Conservation (phyloP, 2,113 vertebrate species). For the Myiopsitta monachus region DNA sequence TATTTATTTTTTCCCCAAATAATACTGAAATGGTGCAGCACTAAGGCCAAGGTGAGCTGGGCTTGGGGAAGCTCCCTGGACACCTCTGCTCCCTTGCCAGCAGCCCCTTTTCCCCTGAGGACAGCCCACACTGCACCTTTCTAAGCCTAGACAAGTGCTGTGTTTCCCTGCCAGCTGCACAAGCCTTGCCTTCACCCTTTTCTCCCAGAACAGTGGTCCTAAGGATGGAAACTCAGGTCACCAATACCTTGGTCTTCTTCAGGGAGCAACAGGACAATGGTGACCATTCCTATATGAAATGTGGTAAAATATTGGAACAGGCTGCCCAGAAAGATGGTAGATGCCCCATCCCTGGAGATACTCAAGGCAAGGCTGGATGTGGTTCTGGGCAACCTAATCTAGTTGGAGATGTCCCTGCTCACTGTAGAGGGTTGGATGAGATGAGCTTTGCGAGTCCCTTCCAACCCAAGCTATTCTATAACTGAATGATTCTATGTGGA, state of each 20-base stretch:
- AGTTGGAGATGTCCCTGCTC: neutral
- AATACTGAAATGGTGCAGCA: neutral
- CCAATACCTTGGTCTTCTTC: neutral
- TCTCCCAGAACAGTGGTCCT: neutral
- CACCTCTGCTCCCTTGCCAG: neutral
- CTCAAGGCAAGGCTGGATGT: neutral
- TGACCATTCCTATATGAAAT: neutral
- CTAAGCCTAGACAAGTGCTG: neutral
- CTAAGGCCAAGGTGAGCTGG: neutral
- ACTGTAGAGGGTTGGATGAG: neutral
- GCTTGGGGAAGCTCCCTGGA: neutral
- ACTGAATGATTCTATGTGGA: neutral
- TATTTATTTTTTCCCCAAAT: neutral
- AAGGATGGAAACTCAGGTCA: neutral
- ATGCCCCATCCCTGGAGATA: neutral
- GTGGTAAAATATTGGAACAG: neutral
- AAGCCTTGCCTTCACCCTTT: neutral
- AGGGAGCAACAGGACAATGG: neutral
- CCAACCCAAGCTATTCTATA: neutral
- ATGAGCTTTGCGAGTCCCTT: neutral
- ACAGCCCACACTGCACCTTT: neutral
- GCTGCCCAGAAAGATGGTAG: neutral
- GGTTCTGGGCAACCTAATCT: neutral
- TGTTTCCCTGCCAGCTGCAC: neutral
- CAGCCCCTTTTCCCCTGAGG: neutral